Conservation (phyloP, 64 coral and sea anemone genomes). For the Dendronephthya gigantea region DNA sequence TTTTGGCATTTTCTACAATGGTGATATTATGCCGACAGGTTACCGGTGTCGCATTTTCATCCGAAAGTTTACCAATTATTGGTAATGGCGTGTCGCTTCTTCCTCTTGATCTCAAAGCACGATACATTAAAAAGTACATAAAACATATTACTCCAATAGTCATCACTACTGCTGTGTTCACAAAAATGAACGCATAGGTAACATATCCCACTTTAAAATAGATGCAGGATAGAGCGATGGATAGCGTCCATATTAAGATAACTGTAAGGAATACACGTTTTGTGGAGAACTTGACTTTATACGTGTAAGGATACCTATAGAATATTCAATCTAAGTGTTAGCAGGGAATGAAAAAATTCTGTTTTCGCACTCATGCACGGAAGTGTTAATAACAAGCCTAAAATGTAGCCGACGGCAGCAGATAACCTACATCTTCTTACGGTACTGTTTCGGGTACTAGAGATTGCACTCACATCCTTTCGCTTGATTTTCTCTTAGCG, state of each 20-base stretch:
- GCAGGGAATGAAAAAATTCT: too few relatives aligned
- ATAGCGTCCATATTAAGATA: conserved; percentile 44
- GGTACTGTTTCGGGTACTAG: too few relatives aligned
- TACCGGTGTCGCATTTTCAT: not conserved
- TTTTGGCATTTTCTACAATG: too few relatives aligned
- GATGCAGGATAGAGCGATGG: conserved; percentile 41
- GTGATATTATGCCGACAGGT: not conserved
- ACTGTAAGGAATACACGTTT: conserved; percentile 5
- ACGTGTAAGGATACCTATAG: not conserved
- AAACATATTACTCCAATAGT: conserved; percentile 60
- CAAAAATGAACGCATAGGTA: conserved; percentile 53
- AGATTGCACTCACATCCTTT: too few relatives aligned
- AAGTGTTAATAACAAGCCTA: too few relatives aligned
- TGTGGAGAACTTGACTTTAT: not conserved
- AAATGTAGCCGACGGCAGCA: too few relatives aligned
- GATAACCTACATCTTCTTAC: too few relatives aligned
- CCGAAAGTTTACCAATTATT: not conserved
- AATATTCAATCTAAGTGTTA: too few relatives aligned
- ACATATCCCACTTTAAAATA: conserved; percentile 71
- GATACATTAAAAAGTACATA: conserved; percentile 25
- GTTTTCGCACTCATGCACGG: too few relatives aligned
- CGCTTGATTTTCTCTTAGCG: too few relatives aligned
- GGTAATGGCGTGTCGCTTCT: not conserved
- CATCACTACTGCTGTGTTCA: conserved; percentile 48
- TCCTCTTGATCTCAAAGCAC: not conserved